Conservation (phyloP, 2,888 invertebrate species). For the Meteorus cinctellus region DNA sequence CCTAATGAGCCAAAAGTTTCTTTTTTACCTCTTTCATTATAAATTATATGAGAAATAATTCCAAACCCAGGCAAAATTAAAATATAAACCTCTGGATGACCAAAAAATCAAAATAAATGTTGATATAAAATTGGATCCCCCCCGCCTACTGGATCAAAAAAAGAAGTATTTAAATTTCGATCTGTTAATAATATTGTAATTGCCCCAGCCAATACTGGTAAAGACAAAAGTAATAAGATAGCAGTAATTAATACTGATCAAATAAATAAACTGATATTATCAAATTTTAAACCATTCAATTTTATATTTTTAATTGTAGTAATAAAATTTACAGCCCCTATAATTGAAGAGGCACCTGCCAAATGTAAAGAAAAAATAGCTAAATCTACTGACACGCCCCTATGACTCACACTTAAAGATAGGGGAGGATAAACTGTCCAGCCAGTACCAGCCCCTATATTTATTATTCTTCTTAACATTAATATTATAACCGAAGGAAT, state of each 20-base stretch:
- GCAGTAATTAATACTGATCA: slow-evolving; percentile 83
- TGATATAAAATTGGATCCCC: slow-evolving; percentile 88
- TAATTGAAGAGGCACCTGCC: slow-evolving; percentile 83
- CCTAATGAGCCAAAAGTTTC: slow-evolving; percentile 83
- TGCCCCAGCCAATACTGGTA: slow-evolving; percentile 86
- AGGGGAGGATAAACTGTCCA: slow-evolving; percentile 87
- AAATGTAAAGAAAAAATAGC: slow-evolving; percentile 85
- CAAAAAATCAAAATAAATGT: slow-evolving; percentile 92
- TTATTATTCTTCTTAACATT: slow-evolving; percentile 79
- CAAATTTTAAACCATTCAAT: slow-evolving; percentile 76
- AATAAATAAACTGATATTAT: slow-evolving; percentile 82
- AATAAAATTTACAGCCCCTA: slow-evolving; percentile 88
- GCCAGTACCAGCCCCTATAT: slow-evolving; percentile 84
- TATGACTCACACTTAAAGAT: slow-evolving; percentile 79
- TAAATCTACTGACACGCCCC: slow-evolving; percentile 82
- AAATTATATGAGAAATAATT: slow-evolving; percentile 86
- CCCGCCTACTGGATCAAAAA: slow-evolving; percentile 87
- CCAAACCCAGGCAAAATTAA: slow-evolving; percentile 89
- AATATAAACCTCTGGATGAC: slow-evolving; percentile 91
- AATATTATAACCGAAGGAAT: slow-evolving; percentile 81
- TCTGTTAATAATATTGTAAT: slow-evolving; percentile 87
- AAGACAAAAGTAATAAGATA: slow-evolving; percentile 79
- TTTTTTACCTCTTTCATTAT: slow-evolving; percentile 83
- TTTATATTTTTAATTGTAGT: slow-evolving; percentile 84
- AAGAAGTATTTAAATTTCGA: slow-evolving; percentile 86